phyloP scores from a whole-genome alignment of 2,113 vertebrate species.

The Gasterosteus nipponicus region DNA sequence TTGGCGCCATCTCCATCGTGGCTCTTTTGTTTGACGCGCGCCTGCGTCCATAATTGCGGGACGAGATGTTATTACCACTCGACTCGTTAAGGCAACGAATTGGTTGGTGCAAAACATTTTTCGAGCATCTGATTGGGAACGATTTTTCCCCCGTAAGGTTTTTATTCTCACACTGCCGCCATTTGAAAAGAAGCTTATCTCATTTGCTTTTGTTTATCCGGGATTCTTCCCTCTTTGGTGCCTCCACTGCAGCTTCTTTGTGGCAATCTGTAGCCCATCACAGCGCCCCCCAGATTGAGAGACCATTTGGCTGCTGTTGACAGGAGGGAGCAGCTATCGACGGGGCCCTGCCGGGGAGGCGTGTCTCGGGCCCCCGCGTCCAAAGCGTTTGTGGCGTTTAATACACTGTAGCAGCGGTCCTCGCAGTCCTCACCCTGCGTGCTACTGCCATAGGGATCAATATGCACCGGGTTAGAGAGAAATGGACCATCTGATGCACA shows the following conservation, averaged over 20 bases:
- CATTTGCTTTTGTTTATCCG: constrained; percentile 21
- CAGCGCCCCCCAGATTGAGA: constrained; percentile 70
- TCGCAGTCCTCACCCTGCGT: constrained; percentile 73
- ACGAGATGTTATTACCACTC: constrained; percentile 61
- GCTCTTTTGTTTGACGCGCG: constrained; percentile 64
- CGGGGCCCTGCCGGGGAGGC: constrained; percentile 78
- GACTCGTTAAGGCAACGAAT: constrained; percentile 63
- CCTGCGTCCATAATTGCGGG: constrained; percentile 63
- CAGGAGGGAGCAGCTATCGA: constrained; percentile 82
- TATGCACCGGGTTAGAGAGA: constrained; percentile 80
- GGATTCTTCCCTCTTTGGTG: constrained; percentile 8
- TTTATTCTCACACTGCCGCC: constrained; percentile 47
- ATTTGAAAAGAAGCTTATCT: constrained; percentile 37
- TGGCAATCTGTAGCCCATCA: constrained; percentile 66
- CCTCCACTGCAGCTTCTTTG: constrained; percentile 52
- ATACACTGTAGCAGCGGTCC: constrained; percentile 82
- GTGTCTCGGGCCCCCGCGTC: constrained; percentile 77
- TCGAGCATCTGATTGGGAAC: constrained; percentile 51
- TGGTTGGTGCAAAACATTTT: constrained; percentile 34
- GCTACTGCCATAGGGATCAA: constrained; percentile 79
- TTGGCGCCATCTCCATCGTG: constrained; percentile 56
- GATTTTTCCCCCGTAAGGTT: constrained; percentile 29
- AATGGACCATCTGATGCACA: constrained; percentile 80
- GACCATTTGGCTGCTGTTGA: constrained; percentile 82
- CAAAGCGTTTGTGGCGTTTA: constrained; percentile 84